These are phyloP conservation scores for Tenthredo notha DNA, from an alignment of 2,888 invertebrate species.

Conservation along the genomic window DNA sequence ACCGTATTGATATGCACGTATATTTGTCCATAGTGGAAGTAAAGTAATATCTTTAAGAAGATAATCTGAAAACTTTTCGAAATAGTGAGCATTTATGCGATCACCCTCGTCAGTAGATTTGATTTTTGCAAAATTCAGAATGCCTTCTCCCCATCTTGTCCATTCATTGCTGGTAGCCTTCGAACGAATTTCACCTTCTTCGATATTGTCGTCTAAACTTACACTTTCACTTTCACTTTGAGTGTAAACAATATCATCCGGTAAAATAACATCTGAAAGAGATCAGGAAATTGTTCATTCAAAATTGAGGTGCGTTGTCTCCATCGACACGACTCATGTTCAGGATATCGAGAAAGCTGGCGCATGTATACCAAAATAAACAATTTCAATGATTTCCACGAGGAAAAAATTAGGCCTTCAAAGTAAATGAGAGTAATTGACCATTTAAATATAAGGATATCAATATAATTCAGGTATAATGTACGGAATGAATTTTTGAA, in stretches of 20 bases:
- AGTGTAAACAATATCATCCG: not conserved
- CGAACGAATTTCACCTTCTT: not conserved
- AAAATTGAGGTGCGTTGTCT: not conserved
- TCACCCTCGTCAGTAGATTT: not conserved
- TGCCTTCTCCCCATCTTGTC: not conserved
- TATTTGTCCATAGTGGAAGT: conserved; percentile 56
- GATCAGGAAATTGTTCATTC: not conserved
- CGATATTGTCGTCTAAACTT: not conserved
- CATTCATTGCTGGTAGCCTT: not conserved
- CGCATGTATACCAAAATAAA: not conserved
- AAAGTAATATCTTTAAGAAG: conserved; percentile 7
- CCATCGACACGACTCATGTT: not conserved
- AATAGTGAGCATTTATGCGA: not conserved
- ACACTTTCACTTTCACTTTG: not conserved
- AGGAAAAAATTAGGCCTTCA: too few relatives aligned
- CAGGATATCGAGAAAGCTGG: not conserved
- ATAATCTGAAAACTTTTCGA: conserved; percentile 7
- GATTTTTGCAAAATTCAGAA: not conserved
- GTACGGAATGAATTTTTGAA: not conserved
- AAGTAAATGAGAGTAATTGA: too few relatives aligned
- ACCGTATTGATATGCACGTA: conserved; percentile 53
- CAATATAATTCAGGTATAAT: not conserved
- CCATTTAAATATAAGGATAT: too few relatives aligned
- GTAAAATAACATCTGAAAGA: not conserved
- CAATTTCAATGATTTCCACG: not conserved